phyloP scores from a whole-genome alignment of 2,113 vertebrate genomes.

The Marcusenius ussheri region DNA sequence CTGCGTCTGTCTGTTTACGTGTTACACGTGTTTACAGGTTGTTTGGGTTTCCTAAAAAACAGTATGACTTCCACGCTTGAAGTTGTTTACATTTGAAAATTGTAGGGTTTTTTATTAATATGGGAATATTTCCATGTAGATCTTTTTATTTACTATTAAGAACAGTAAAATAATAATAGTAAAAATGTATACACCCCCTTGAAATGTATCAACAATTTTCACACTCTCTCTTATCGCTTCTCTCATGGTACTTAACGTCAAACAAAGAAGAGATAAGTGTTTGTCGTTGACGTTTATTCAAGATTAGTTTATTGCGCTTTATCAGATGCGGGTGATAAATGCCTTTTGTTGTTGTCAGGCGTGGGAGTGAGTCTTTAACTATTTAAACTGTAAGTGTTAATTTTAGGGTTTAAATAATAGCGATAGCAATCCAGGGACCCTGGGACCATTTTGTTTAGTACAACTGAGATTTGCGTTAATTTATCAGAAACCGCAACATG shows the following conservation, averaged over 20 bases:
- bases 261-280: constrained; percentile 47
- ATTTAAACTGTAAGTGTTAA: not conserved
- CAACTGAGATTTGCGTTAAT: not conserved
- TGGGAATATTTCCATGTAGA: not conserved
- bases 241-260: constrained; percentile 39
- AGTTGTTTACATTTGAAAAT: not conserved
- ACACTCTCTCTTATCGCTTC: constrained; percentile 35
- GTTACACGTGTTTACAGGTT: not conserved
- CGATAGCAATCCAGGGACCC: not conserved
- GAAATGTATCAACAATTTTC: not conserved
- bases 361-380: not conserved
- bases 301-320: constrained; percentile 52
- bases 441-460: not conserved
- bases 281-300: constrained; percentile 29
- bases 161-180: not conserved
- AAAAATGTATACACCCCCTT: not conserved
- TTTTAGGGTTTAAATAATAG: not conserved
- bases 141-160: not conserved
- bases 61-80: not conserved
- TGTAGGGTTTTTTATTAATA: not conserved
- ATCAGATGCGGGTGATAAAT: constrained; percentile 52
- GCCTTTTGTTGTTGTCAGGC: constrained; percentile 50
- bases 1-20: not conserved
- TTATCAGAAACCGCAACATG: not conserved
- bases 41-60: not conserved